A percentile compares a stretch with the other conserved stretches of the same genome.
These are phyloP conservation scores for Leiothrix lutea DNA, from an alignment of 2,113 vertebrate species.

Conservation along the genomic window DNA sequence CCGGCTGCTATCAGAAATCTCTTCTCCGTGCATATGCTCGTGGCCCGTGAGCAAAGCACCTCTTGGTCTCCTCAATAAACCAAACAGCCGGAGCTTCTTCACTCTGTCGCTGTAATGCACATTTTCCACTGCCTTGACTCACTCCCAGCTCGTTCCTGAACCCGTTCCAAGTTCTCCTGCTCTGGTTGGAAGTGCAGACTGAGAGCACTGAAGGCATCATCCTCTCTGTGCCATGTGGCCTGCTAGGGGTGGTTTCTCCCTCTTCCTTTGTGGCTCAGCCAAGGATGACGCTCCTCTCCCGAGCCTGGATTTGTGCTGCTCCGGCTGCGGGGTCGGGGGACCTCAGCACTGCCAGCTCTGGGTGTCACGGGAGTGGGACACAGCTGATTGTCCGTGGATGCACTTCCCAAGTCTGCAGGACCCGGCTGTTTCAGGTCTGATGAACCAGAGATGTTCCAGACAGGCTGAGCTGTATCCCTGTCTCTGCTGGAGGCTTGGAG, in stretches of 20 bases:
- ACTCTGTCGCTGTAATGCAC: constrained; percentile 53
- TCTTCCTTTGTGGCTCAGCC: not conserved
- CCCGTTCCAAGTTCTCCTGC: constrained; percentile 6
- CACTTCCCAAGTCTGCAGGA: not conserved
- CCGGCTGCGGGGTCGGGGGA: fast-evolving
- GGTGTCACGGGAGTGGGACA: not conserved
- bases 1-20: too few relatives aligned
- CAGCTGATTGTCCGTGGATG: fast-evolving
- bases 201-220: not conserved
- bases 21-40: too few relatives aligned
- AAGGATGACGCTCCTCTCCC: not conserved
- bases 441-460: too few relatives aligned
- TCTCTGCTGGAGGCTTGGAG: too few relatives aligned
- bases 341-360: not conserved
- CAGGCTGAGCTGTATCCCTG: too few relatives aligned
- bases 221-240: not conserved
- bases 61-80: too few relatives aligned
- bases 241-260: not conserved
- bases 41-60: too few relatives aligned
- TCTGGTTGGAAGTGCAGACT: not conserved
- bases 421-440: too few relatives aligned
- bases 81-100: too few relatives aligned
- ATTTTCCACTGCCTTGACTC: constrained; percentile 58
- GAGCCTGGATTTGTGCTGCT: not conserved
- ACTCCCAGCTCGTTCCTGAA: constrained; percentile 56